A percentile compares a stretch with the other conserved stretches of the same genome.
Evolutionary conservation across 2,888 invertebrate genomes (phyloP).

Genomic region (Drosophila picticornis): DNA sequence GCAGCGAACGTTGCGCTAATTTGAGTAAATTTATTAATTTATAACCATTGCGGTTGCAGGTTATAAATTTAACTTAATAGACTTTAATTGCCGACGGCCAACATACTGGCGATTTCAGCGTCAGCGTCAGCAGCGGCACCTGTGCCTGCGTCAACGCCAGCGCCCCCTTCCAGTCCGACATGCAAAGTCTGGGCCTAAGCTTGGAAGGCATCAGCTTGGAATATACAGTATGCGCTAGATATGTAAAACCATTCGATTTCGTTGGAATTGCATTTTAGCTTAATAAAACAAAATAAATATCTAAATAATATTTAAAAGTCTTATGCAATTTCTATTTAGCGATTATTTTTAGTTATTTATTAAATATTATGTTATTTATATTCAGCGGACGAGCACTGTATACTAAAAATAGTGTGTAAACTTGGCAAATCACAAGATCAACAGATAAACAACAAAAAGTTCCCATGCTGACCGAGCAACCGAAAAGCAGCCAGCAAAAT

Average conservation of each 20-base stretch:
- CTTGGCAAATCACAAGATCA: slow-evolving; percentile 65
- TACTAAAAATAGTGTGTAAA: slow-evolving; percentile 36
- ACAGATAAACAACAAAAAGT: slow-evolving; percentile 40
- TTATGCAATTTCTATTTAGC: neutral
- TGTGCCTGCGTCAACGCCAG: slow-evolving; percentile 3
- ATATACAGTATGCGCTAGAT: neutral
- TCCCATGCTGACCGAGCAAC: slow-evolving; percentile 60
- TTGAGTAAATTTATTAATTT: slow-evolving; percentile 76
- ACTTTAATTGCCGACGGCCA: slow-evolving; percentile 66
- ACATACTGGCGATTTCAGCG: neutral
- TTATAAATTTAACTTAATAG: slow-evolving; percentile 73
- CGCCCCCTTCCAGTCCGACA: slow-evolving; percentile 14
- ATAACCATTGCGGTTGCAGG: slow-evolving; percentile 55
- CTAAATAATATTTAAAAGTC: too few species aligned
- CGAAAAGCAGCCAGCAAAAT: slow-evolving; percentile 54
- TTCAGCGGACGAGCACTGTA: neutral
- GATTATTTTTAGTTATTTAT: neutral
- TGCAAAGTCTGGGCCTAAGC: slow-evolving; percentile 43
- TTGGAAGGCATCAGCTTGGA: slow-evolving; percentile 5
- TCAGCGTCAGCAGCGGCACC: slow-evolving; percentile 29
- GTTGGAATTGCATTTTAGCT: neutral
- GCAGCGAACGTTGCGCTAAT: slow-evolving; percentile 59
- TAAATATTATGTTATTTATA: neutral
- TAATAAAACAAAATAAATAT: neutral
- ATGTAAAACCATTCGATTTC: neutral